Evolutionary conservation across 2,888 invertebrate species (phyloP).

Genomic region (Drosophila trichaetosa): DNA sequence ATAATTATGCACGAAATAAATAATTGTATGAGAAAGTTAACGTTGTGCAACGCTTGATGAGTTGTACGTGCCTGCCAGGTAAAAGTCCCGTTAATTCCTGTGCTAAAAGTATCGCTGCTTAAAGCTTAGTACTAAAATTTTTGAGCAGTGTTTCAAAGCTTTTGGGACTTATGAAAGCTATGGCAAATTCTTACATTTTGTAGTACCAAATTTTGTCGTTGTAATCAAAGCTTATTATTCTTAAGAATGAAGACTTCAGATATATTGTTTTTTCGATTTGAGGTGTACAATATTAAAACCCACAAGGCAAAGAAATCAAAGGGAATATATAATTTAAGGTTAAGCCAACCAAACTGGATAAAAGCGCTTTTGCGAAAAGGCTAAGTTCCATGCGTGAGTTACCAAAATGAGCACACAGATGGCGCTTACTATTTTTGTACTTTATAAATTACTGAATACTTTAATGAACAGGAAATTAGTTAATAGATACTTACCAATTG

Average conservation of each 20-base stretch:
- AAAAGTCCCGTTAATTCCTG: conserved; percentile 11
- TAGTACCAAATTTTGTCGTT: background rate
- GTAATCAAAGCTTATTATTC: background rate
- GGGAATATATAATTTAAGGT: rapidly evolving
- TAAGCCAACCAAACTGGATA: background rate
- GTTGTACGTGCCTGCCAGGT: background rate
- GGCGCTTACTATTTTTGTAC: conserved; percentile 15
- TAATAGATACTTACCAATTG: background rate
- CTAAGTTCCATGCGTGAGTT: background rate
- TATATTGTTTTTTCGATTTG: background rate
- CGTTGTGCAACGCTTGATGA: background rate
- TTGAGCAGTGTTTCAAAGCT: background rate
- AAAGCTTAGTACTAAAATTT: background rate
- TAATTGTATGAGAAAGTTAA: background rate
- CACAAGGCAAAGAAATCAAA: background rate
- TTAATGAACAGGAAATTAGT: background rate
- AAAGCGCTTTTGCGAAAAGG: background rate
- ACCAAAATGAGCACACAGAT: conserved; percentile 7
- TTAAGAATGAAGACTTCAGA: background rate
- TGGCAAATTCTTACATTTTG: background rate
- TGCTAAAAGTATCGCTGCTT: background rate
- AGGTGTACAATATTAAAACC: background rate
- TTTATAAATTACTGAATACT: background rate
- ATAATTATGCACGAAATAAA: background rate
- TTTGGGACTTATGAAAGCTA: background rate